A percentile compares a stretch with the other conserved stretches of the same genome.
These are phyloP conservation scores for Leptocoma aspasia DNA, from an alignment of 2,113 vertebrate species.

Conservation along the genomic window DNA sequence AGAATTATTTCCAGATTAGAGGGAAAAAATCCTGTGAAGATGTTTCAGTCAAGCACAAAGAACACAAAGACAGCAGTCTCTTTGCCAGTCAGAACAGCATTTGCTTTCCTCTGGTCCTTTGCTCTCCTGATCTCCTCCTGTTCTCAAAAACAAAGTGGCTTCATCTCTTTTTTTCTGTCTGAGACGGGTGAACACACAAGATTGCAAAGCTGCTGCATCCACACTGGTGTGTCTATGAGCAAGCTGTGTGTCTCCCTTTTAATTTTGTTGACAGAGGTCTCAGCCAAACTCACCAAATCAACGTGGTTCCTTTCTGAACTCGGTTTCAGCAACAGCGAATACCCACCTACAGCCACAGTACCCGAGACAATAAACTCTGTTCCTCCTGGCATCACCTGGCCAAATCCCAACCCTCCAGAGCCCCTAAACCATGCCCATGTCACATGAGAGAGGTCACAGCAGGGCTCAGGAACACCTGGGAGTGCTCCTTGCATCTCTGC, in stretches of 20 bases:
- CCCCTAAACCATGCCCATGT: rapidly evolving
- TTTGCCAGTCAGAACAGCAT: not conserved
- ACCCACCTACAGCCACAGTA: not conserved
- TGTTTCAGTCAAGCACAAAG: conserved; percentile 27
- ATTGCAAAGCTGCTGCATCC: not conserved
- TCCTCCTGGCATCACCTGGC: not conserved
- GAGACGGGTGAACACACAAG: not conserved
- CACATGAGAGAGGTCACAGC: not conserved
- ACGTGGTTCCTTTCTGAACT: not conserved
- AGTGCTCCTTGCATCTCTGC: rapidly evolving
- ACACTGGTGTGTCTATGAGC: not conserved
- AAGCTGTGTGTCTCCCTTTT: not conserved
- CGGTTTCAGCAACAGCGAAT: not conserved
- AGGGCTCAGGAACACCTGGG: not conserved
- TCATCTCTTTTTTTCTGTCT: not conserved
- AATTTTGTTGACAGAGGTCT: not conserved
- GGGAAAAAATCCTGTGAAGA: not conserved
- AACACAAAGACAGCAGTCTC: not conserved
- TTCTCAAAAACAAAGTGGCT: not conserved
- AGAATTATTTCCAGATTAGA: conserved; percentile 60
- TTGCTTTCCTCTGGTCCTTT: not conserved
- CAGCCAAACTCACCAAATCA: not conserved
- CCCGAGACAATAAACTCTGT: not conserved
- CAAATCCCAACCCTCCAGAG: not conserved
- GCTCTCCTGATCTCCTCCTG: not conserved